Evolutionary conservation across 2,888 invertebrate genomes (phyloP).

Genomic region (Plebejus argus): DNA sequence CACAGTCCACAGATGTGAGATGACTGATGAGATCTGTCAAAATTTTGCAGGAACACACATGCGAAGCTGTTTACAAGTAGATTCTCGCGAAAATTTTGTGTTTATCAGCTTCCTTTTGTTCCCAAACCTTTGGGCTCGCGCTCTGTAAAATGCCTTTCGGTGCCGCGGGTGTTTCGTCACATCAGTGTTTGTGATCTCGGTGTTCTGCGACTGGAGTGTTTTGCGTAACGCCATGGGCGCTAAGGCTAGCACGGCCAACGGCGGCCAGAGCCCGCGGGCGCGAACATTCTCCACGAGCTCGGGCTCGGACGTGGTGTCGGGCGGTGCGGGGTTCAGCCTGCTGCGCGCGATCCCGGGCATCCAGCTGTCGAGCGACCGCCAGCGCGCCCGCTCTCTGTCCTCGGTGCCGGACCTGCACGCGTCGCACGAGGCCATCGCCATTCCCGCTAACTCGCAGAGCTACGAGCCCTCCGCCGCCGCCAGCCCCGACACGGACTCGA

Average conservation of each 20-base stretch:
- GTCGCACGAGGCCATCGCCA: conserved; percentile 82
- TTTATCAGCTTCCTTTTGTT: conserved; percentile 63
- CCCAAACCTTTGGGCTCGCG: conserved; percentile 52
- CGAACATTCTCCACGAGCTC: conserved; percentile 89
- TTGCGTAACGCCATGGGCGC: conserved; percentile 87
- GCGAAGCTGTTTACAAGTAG: conserved; percentile 78
- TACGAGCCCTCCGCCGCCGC: conserved; percentile 84
- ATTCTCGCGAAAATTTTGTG: conserved; percentile 58
- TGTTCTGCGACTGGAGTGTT: conserved; percentile 64
- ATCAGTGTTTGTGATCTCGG: conserved; percentile 70
- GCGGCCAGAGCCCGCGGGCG: conserved; percentile 87
- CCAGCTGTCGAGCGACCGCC: conserved; percentile 88
- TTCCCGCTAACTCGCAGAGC: conserved; percentile 83
- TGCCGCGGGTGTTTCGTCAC: conserved; percentile 67
- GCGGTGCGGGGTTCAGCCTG: conserved; percentile 83
- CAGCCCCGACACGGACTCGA: conserved; percentile 85
- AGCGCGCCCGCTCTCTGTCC: conserved; percentile 90
- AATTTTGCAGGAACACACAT: conserved; percentile 77
- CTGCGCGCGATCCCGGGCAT: conserved; percentile 87
- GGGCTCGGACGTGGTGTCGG: conserved; percentile 83
- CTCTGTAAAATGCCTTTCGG: conserved; percentile 76
- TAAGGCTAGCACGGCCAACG: conserved; percentile 90
- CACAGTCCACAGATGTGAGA: too few species aligned
- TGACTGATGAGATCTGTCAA: conserved; percentile 62
- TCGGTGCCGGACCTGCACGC: conserved; percentile 89